Percentiles rank a stretch among this genome's conserved stretches.
Conservation (phyloP, 1,140 invertebrate species). For the Listronotus bonariensis region DNA sequence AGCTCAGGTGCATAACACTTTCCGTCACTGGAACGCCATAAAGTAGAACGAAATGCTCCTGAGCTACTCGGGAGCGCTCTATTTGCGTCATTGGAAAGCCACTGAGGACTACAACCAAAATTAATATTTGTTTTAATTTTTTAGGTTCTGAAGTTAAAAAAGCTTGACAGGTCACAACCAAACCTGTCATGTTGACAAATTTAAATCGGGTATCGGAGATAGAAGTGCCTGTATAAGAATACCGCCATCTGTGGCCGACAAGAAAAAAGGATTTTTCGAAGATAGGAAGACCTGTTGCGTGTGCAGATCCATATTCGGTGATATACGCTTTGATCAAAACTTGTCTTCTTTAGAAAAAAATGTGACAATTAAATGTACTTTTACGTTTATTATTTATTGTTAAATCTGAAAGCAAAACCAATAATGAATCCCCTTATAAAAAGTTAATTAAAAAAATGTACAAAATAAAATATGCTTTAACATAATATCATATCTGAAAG, state of each 20-base stretch:
- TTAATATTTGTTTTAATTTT: background rate
- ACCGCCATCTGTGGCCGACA: conserved; percentile 75
- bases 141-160: conserved; percentile 13
- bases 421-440: too few species aligned
- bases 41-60: too few species aligned
- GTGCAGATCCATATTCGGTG: conserved; percentile 89
- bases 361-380: background rate
- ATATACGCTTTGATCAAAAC: conserved; percentile 72
- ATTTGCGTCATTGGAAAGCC: too few species aligned
- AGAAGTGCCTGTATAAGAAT: conserved; percentile 79
- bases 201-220: conserved; percentile 75
- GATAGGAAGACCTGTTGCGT: conserved; percentile 89
- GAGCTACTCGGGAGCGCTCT: too few species aligned
- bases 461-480: too few species aligned
- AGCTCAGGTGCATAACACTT: too few species aligned
- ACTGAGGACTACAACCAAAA: too few species aligned
- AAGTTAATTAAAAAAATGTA: too few species aligned
- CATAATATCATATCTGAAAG: too few species aligned
- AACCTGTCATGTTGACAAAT: conserved; percentile 77
- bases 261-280: conserved; percentile 88
- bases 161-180: conserved; percentile 76
- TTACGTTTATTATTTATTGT: too few species aligned
- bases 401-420: too few species aligned
- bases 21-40: too few species aligned
- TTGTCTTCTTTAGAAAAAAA: conserved; percentile 52